Evolutionary conservation across 2,888 invertebrate species (phyloP).

Genomic region (Acanthoscelides obtectus): DNA sequence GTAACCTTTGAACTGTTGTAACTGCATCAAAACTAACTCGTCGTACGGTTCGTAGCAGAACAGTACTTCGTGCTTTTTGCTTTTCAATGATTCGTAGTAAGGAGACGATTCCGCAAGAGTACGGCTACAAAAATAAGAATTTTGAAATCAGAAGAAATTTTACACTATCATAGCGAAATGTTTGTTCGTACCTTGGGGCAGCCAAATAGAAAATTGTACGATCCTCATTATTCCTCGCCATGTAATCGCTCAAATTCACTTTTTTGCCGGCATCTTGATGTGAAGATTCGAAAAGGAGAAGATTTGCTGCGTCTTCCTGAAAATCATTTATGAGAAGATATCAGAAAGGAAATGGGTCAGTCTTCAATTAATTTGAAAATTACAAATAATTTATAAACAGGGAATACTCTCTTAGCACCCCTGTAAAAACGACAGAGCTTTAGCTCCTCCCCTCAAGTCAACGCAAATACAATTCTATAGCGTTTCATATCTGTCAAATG

Average conservation of each 20-base stretch:
- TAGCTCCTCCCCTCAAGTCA: too few species aligned
- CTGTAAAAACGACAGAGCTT: too few species aligned
- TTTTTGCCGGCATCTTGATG: slow-evolving; percentile 63
- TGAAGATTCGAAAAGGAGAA: slow-evolving; percentile 90
- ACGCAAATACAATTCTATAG: not conserved
- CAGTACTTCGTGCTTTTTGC: slow-evolving; percentile 82
- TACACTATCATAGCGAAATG: not conserved
- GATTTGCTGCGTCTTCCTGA: slow-evolving; percentile 85
- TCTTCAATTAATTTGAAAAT: too few species aligned
- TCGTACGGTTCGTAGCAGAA: slow-evolving; percentile 98
- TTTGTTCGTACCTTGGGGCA: slow-evolving; percentile 70
- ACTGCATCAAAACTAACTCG: slow-evolving; percentile 87
- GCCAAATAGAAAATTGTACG: slow-evolving; percentile 89
- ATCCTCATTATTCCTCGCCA: slow-evolving; percentile 63
- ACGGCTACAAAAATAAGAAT: slow-evolving; percentile 63
- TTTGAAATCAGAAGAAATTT: not conserved
- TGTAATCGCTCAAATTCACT: slow-evolving; percentile 79
- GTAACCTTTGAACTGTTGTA: slow-evolving; percentile 74
- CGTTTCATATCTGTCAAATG: not conserved
- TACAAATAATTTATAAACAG: too few species aligned
- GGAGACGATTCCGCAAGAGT: slow-evolving; percentile 90
- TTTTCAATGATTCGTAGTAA: slow-evolving; percentile 88
- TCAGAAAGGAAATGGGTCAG: too few species aligned
- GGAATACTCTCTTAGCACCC: too few species aligned
- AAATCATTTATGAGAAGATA: too few species aligned